Conservation (phyloP, 1,140 invertebrate species). For the Drosophila baimaii region DNA sequence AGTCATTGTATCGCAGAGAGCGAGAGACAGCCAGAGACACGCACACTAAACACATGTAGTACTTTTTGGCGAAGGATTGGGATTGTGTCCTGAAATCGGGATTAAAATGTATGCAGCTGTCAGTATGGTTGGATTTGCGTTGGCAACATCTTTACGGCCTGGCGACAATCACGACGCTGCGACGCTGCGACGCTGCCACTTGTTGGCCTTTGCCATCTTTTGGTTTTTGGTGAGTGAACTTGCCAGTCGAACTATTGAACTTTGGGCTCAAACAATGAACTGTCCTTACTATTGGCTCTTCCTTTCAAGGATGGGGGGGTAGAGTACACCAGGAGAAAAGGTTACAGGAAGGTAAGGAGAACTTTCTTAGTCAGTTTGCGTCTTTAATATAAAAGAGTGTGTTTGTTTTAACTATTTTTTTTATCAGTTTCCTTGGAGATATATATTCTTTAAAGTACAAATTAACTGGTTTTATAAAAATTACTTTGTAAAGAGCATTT, state of each 20-base stretch:
- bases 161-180: conserved; percentile 17
- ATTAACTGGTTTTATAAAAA: neutral
- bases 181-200: too few species aligned
- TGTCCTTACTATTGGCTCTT: conserved; percentile 50
- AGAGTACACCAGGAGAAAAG: neutral
- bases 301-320: conserved; percentile 6
- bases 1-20: conserved; percentile 55
- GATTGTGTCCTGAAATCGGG: conserved; percentile 30
- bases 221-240: conserved; percentile 72
- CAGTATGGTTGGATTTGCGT: conserved; percentile 32
- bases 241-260: conserved; percentile 69
- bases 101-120: conserved; percentile 71
- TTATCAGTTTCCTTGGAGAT: neutral
- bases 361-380: too few species aligned
- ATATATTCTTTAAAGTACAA: neutral
- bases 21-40: conserved; percentile 4
- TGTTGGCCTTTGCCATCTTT: conserved; percentile 62
- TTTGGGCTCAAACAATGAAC: conserved; percentile 71
- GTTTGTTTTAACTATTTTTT: neutral
- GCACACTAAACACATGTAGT: conserved; percentile 12
- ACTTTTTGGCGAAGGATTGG: conserved; percentile 38
- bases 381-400: too few species aligned
- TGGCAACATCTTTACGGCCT: conserved; percentile 32
- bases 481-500: neutral
- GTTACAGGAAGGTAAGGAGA: too few species aligned